Conservation (phyloP, 2,113 vertebrate species). For the Myrmecobius fasciatus region DNA sequence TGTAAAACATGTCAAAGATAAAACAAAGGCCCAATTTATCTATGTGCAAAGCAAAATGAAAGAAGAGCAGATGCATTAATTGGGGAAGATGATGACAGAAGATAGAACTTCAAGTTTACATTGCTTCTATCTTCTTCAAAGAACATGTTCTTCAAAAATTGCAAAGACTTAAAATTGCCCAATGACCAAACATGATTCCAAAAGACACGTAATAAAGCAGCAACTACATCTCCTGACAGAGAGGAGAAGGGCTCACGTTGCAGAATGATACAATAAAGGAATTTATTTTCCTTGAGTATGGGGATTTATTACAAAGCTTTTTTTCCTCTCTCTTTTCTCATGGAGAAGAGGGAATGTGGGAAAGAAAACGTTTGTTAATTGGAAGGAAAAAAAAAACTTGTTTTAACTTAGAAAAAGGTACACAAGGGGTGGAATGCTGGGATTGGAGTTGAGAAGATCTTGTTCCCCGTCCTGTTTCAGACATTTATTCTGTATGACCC, state of each 20-base stretch:
- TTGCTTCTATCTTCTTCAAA: background rate
- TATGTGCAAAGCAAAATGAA: background rate
- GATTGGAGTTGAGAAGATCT: background rate
- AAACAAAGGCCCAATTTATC: background rate
- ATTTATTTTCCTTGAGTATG: background rate
- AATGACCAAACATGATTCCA: background rate
- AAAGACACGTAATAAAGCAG: background rate
- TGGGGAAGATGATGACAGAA: background rate
- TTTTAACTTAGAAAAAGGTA: background rate
- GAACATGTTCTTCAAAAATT: constrained; percentile 4
- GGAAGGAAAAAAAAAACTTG: background rate
- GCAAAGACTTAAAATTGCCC: background rate
- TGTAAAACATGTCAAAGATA: background rate
- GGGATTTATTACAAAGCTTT: background rate
- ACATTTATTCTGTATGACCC: background rate
- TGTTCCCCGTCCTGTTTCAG: background rate
- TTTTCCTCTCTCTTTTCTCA: background rate
- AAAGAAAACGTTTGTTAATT: background rate
- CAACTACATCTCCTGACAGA: background rate
- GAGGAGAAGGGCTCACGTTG: background rate
- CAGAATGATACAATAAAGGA: background rate
- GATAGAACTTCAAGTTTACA: background rate
- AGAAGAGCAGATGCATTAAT: background rate
- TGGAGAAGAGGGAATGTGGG: background rate
- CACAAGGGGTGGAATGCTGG: background rate